Evolutionary conservation across 2,888 invertebrate genomes (phyloP), one percentile per base, ranked within the genome.

Genomic region (Drosophila anceps): DNA sequence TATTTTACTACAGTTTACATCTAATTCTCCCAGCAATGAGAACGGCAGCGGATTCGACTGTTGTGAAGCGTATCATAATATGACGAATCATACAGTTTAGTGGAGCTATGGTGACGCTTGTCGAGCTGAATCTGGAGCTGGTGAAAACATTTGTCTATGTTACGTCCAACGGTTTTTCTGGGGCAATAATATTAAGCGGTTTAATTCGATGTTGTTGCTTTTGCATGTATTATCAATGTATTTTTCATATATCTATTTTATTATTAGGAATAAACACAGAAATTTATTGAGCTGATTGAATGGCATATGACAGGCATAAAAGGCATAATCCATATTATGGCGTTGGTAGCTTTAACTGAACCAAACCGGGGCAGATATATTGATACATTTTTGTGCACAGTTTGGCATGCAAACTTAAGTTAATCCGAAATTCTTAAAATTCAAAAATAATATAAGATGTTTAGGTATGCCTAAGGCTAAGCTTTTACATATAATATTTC

Each of bases 1-100:
- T 2, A 93, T 93, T 50, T 75, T 93, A 63, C 80, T 93, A 55
- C 93, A 93, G 79, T 93, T 93, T 53, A 92, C 92, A 6, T 90
- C 92, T 48, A 92, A 75, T 74, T 67, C 81, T 2, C 88, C 92
- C 0, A 53, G 10, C 46, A 59, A 60, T 31, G 71, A 67, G 18
- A 69, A 68, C 39, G 66, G 37, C 12, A 68, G 46, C 35, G 51
- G 54, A 1, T 41, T n/a, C 24, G 76, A 79, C 9, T 79, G 79
- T n/a, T 79, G 75, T n/a, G 85, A 78, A 7, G 29, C 61, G 12
- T 62, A 68, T 59, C 72, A 75, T 33, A 89, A 87, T 59, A 43
- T 67, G n/a, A 72, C 85, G 12, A 90, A 85, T 68, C 64, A 59
- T 8, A 82, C 88, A 15, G 31, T 55, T 31, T 85, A 82, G 68